Evolutionary conservation across 2,113 vertebrate genomes (phyloP).

Genomic region (Dunckerocampus dactyliophorus): DNA sequence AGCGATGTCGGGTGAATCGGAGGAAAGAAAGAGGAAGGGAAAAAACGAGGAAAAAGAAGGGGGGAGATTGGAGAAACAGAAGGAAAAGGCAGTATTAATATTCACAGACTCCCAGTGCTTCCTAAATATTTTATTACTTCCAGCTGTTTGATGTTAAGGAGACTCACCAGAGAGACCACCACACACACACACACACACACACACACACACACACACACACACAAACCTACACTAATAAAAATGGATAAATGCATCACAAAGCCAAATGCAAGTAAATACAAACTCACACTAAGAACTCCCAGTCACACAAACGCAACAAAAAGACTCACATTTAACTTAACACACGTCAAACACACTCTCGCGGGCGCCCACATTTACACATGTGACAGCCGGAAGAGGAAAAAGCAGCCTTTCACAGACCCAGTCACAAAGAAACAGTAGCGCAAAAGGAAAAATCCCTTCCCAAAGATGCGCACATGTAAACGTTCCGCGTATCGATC

Average conservation of each 20-base stretch:
- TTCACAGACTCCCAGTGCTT: conserved; percentile 76
- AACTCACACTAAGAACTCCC: conserved; percentile 24
- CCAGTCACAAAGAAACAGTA: not conserved
- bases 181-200: conserved; percentile 18
- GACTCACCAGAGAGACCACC: conserved; percentile 71
- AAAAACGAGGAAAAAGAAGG: conserved; percentile 49
- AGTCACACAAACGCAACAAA: conserved; percentile 2
- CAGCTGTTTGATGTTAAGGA: conserved; percentile 82
- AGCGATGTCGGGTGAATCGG: not conserved
- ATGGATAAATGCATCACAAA: conserved; percentile 48
- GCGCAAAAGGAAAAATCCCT: conserved; percentile 20
- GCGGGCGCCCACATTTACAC: conserved; percentile 1
- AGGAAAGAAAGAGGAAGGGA: conserved; percentile 31
- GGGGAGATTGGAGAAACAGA: conserved; percentile 62
- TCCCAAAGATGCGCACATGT: conserved; percentile 12
- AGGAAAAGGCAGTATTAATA: conserved; percentile 75
- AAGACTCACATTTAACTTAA: not conserved
- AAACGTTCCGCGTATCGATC: conserved; percentile 33
- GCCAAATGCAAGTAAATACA: conserved; percentile 46
- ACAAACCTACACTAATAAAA: conserved; percentile 42
- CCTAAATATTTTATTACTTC: conserved; percentile 83
- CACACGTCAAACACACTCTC: not conserved
- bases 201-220: conserved; percentile 12
- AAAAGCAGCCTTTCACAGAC: conserved; percentile 32
- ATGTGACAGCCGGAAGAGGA: conserved; percentile 19